Evolutionary conservation across 2,888 invertebrate species (phyloP), one percentile per base, ranked within the genome.

Genomic region (Aelia acuminata): DNA sequence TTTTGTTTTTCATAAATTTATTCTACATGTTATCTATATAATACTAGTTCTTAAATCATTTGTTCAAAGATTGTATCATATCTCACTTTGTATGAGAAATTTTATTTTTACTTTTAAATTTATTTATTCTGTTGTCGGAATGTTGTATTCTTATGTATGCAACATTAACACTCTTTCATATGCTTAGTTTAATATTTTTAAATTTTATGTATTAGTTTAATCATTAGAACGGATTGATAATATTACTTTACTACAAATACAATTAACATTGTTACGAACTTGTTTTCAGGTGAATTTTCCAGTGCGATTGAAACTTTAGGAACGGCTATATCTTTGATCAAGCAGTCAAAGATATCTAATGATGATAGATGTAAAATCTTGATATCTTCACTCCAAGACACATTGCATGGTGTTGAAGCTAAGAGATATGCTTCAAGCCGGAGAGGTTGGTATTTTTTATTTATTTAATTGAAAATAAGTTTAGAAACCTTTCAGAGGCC

Each of bases 351-450:
- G 93, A 97, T 98, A 80, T 97, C 98, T 0, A 96, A 96, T 91
- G 99, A 99, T 93, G 99, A 99, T 92, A 95, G 99, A 70, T 99
- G 99, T 94, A 98, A 99, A 93, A 99, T 99, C 91, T 93, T 99
- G 88, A 98, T 99, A 90, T 98, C 97, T 91, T 98, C 98, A 0
- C 94, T 99, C 2, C 98, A 98, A 93, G 99, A 99, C 92, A 99
- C 99, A 1, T 93, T 99, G 75, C 96, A 98, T 92, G 99, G 99
- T 86, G 98, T 99, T n/a, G 99, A 99, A 93, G 97, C 97, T 63
- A 99, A 99, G 93, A 98, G 98, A 91, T 99, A 99, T 92, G 97
- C 97, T 91, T 95, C 95, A 75, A 93, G 94, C 70, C 93, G 96
- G 84, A 93, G 95, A 91, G 95, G 95, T 92, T 92, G 15, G 53